phyloP scores from a whole-genome alignment of 2,113 vertebrate species.

The Oxygymnocypris stewartii region DNA sequence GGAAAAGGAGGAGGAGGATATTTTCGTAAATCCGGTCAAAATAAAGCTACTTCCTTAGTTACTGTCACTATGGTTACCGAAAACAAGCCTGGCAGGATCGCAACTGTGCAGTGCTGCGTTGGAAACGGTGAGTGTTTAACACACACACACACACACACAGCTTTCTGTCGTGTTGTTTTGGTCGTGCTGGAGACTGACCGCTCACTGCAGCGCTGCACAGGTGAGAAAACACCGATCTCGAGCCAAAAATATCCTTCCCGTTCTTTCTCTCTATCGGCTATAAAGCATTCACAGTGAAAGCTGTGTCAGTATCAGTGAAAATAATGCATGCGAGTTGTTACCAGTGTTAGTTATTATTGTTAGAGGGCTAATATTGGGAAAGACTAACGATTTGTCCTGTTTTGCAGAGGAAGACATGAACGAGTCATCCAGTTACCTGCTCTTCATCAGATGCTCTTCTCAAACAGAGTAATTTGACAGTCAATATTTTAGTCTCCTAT shows the following conservation, averaged over 20 bases:
- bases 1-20: too few relatives aligned
- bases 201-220: not conserved
- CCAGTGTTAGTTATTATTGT: not conserved
- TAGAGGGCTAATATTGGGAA: too few relatives aligned
- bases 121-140: not conserved
- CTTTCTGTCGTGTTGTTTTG: not conserved
- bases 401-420: not conserved
- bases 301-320: not conserved
- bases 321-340: not conserved
- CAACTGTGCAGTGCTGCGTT: not conserved
- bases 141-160: not conserved
- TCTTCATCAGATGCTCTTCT: conserved; percentile 15
- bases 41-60: not conserved
- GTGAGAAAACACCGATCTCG: not conserved
- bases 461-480: not conserved
- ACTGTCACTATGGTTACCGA: not conserved
- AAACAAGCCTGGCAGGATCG: not conserved
- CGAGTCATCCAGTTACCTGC: not conserved
- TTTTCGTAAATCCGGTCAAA: too few relatives aligned
- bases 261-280: not conserved
- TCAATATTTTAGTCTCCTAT: not conserved
- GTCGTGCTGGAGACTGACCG: not conserved
- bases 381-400: not conserved
- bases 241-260: not conserved
- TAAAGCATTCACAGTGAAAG: not conserved